Conservation (phyloP, 2,797 vertebrate species). For the Chloroceryle amazona region DNA sequence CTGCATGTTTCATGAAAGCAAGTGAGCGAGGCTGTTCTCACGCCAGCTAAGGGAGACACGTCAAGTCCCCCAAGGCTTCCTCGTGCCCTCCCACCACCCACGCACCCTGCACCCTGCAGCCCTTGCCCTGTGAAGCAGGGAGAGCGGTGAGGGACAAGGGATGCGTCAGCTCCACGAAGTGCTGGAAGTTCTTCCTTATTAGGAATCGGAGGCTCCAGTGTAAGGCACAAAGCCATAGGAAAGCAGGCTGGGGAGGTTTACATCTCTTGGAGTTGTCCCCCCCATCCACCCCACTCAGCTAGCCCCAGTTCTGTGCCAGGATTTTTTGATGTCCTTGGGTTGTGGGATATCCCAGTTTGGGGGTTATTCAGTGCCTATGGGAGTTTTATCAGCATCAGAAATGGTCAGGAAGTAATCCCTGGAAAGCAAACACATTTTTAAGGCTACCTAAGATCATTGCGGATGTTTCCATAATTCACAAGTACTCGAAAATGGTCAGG, state of each 20-base stretch:
- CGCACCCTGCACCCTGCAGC: rapidly evolving
- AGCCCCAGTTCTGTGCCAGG: background rate
- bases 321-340: background rate
- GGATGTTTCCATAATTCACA: background rate
- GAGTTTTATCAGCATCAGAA: background rate
- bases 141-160: background rate
- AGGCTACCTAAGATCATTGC: background rate
- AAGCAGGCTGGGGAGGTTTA: background rate
- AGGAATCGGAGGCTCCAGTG: background rate
- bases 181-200: background rate
- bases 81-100: background rate
- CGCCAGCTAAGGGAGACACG: background rate
- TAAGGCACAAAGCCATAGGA: background rate
- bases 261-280: rapidly evolving
- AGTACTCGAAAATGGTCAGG: background rate
- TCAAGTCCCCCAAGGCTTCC: conserved; percentile 13
- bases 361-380: background rate
- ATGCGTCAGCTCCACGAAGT: background rate
- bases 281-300: background rate
- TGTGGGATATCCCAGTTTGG: background rate
- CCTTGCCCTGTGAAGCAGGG: rapidly evolving
- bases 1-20: background rate
- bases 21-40: background rate
- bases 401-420: background rate
- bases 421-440: background rate